Base-by-base conservation (phyloP, 2,113 vertebrate genomes). In the Oryzias celebensis region DNA sequence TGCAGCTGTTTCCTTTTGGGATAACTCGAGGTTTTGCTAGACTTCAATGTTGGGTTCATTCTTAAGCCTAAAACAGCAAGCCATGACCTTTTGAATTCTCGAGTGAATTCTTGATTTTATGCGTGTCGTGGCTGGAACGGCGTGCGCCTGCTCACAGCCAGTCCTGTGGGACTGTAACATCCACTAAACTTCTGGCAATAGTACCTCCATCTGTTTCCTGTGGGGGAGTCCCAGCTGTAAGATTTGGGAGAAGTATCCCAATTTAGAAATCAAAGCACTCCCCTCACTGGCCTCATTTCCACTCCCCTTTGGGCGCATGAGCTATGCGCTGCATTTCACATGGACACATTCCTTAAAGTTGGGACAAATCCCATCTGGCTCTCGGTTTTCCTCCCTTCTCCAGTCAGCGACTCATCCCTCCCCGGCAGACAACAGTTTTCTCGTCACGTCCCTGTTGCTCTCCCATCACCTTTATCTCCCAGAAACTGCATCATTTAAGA, bases 121-220 rank as follows among this genome's bases (percentile, higher is more conserved):
- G 62, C 75, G 66, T 70, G 63, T 71, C 68, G 61, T 46, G 18
- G 50, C 50, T 23, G 57, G 69, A 59, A 70, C 64, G 36, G 58
- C 65, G 65, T 58, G 62, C 31, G 63, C 44, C 65, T 69, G 54
- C 57, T 50, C 14, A 31, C 15, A 66, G 72, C 52, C 45, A 53
- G 52, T 51, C 78, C 63, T 8, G 23, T 59, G 79, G 68, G 66
- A 78, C 52, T 15, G 3, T 48, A 46, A 20, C 42, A 26, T 85
- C 72, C 75, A 58, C 58, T 71, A 24, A 54, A 62, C 77, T 73
- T 65, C 46, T 28, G 45, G 62, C 57, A 81, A 81, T 84, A 78
- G 76, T 81, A 57, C 68, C 61, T 65, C 78, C 77, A 88, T 88
- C 73, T 85, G 77, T 82, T 86, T 84, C 76, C 73, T 79, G 58